These are phyloP conservation scores for Cephalotes varians DNA, from an alignment of 2,888 invertebrate genomes.

Conservation along the genomic window DNA sequence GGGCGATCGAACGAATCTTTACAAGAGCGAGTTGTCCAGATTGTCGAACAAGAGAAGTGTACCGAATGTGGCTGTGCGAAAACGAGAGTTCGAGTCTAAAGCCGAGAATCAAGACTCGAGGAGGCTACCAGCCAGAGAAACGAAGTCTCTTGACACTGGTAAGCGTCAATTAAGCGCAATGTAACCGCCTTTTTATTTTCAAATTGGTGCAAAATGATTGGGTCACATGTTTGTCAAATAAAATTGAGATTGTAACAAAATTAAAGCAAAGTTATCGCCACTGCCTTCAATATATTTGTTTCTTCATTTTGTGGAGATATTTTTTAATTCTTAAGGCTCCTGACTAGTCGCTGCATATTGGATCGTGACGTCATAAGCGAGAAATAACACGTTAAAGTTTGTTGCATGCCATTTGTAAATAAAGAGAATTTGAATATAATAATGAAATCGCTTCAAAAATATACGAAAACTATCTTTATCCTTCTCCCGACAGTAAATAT, in stretches of 20 bases:
- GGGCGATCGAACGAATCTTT: constrained; percentile 89
- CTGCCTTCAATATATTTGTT: neutral
- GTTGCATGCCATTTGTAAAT: too few relatives aligned
- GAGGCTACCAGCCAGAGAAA: constrained; percentile 85
- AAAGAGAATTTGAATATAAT: too few relatives aligned
- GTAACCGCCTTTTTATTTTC: neutral
- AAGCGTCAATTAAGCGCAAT: constrained; percentile 54
- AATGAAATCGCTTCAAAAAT: too few relatives aligned
- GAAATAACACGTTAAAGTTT: too few relatives aligned
- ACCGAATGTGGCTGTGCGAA: constrained; percentile 91
- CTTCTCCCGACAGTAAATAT: too few relatives aligned
- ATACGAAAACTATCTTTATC: too few relatives aligned
- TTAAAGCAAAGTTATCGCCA: neutral
- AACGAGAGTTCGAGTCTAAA: constrained; percentile 91
- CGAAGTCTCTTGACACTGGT: constrained; percentile 88
- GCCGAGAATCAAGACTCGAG: constrained; percentile 85
- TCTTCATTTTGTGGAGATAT: neutral
- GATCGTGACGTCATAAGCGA: too few relatives aligned
- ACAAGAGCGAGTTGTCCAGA: constrained; percentile 89
- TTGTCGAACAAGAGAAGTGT: constrained; percentile 90
- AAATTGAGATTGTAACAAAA: neutral
- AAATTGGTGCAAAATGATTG: neutral
- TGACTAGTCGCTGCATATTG: too few relatives aligned
- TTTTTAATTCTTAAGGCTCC: neutral
- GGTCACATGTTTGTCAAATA: neutral